Evolutionary conservation across 2,888 invertebrate species (phyloP), one percentile per base, ranked within the genome.

Genomic region (Pardosa pseudoannulata): DNA sequence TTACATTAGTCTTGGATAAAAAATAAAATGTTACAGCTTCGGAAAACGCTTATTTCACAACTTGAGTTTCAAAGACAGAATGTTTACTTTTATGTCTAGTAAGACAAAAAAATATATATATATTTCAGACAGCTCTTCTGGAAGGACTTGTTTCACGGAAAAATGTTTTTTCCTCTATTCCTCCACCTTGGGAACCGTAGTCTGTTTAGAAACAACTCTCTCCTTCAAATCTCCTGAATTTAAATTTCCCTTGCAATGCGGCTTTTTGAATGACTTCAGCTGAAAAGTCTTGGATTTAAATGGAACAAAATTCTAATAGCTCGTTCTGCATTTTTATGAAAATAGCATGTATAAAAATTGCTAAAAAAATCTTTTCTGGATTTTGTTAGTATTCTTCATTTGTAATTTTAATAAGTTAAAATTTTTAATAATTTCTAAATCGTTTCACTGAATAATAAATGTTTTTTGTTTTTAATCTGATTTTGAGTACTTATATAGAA

Each of bases 51-150:
- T n/a, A n/a, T n/a, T n/a, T n/a, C n/a, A n/a, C n/a, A n/a, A n/a
- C n/a, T n/a, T n/a, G n/a, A n/a, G n/a, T n/a, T 46, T 46, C 46
- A 46, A 46, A 46, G 46, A 46, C 46, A 46, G 16, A 46, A 46
- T 46, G 46, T 46, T 46, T 46, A 46, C 46, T 46, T 46, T 46
- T 46, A 46, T 46, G 46, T 46, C 46, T 7, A 46, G 16, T 13
- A 46, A 46, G 16, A 16, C 5, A 6, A 16, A 46, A 16, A n/a
- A n/a, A n/a, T n/a, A n/a, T n/a, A n/a, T n/a, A n/a, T n/a, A n/a
- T n/a, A 46, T 46, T 46, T 46, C 16, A 46, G 46, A 46, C 46
- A 46, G 46, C 16, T 46, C 16, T 46, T 16, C 2, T 11, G 16
- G 16, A 46, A 46, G 9, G 46, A 46, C 46, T 16, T 46, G 46